These are phyloP conservation scores for Agrypnia vestita DNA, from an alignment of 1,140 invertebrate genomes.

Conservation along the genomic window DNA sequence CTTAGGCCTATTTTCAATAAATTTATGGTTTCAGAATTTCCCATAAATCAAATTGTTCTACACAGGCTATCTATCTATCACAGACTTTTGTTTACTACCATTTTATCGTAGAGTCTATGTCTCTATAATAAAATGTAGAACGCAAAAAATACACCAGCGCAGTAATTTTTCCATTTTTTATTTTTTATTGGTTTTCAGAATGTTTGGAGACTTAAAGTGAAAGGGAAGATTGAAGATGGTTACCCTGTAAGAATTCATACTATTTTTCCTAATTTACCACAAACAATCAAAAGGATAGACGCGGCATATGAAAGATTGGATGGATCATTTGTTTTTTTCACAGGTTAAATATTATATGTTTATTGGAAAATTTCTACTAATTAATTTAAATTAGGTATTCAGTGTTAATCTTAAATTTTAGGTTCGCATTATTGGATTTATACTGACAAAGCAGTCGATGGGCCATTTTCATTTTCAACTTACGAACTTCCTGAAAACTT, in stretches of 20 bases:
- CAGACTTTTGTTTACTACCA: too few relatives aligned
- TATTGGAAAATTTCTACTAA: background rate
- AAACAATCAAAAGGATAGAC: slow-evolving; percentile 77
- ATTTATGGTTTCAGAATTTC: too few relatives aligned
- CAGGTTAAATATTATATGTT: slow-evolving; percentile 67
- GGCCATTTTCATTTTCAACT: slow-evolving; percentile 74
- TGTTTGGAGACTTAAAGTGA: slow-evolving; percentile 76
- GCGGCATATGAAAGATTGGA: slow-evolving; percentile 84
- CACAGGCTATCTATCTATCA: too few relatives aligned
- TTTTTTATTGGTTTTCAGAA: slow-evolving; percentile 67
- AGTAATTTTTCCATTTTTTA: background rate
- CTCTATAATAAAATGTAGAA: too few relatives aligned
- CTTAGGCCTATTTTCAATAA: too few relatives aligned
- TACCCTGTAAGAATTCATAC: slow-evolving; percentile 76
- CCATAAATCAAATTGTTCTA: too few relatives aligned
- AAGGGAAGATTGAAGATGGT: slow-evolving; percentile 71
- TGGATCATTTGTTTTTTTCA: slow-evolving; percentile 84
- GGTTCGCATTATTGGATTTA: slow-evolving; percentile 81
- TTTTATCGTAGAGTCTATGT: too few relatives aligned
- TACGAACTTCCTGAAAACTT: slow-evolving; percentile 78
- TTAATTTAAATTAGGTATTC: slow-evolving; percentile 49
- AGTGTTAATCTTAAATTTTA: slow-evolving; percentile 63
- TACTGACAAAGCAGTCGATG: slow-evolving; percentile 74
- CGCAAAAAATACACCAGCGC: too few relatives aligned
- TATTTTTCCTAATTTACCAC: slow-evolving; percentile 77